Evolutionary conservation across 2,797 vertebrate species (phyloP).

Genomic region (Chrysocyon brachyurus): DNA sequence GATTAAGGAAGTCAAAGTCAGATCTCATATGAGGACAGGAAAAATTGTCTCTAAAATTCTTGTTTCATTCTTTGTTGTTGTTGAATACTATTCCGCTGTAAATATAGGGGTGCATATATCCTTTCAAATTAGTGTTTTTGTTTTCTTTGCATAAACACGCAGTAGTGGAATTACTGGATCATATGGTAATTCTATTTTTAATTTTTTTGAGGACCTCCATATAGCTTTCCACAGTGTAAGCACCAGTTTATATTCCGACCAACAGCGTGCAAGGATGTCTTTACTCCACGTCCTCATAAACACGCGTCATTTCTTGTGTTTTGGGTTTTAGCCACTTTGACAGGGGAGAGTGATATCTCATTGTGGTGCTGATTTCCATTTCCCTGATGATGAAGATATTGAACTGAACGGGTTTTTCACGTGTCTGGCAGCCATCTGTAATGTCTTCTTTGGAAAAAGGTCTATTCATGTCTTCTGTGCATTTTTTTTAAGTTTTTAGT

Average conservation of each 20-base stretch:
- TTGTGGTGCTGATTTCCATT: background rate
- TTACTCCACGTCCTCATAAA: background rate
- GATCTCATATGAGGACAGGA: background rate
- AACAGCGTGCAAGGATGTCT: background rate
- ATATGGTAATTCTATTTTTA: background rate
- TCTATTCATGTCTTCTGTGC: background rate
- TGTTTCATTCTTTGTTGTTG: background rate
- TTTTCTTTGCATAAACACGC: background rate
- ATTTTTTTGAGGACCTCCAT: background rate
- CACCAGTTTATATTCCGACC: background rate
- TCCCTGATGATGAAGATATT: background rate
- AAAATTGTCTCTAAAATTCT: background rate
- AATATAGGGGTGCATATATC: background rate
- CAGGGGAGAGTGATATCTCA: background rate
- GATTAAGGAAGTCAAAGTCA: background rate
- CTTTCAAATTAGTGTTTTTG: background rate
- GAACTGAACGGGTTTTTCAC: background rate
- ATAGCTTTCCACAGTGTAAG: background rate
- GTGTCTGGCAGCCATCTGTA: background rate
- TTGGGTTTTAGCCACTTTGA: background rate
- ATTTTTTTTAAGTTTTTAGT: background rate
- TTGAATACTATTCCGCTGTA: background rate
- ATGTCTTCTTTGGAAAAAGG: background rate
- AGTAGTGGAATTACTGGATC: background rate
- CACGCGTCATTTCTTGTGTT: background rate